Percentiles rank a stretch among this genome's conserved stretches.
These are phyloP conservation scores for Latrodectus elegans DNA, from an alignment of 2,888 invertebrate species.

Conservation along the genomic window DNA sequence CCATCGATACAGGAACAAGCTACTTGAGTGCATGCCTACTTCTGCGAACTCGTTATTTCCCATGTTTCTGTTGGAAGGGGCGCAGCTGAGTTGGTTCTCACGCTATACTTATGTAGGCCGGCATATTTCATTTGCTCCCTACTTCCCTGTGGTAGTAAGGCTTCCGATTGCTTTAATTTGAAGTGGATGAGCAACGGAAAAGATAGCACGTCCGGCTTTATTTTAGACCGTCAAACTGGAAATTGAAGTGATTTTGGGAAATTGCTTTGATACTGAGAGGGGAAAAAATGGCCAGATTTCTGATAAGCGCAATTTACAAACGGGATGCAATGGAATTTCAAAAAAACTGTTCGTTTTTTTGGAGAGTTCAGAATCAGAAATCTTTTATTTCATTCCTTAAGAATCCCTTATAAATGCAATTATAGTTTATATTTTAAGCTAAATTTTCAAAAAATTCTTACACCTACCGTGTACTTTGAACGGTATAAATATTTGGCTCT, in stretches of 20 bases:
- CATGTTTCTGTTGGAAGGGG: constrained; percentile 43
- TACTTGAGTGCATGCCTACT: background rate
- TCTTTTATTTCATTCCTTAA: too few relatives aligned
- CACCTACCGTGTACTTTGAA: too few relatives aligned
- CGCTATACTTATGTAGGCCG: constrained; percentile 34
- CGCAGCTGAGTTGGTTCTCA: constrained; percentile 43
- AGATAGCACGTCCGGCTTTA: background rate
- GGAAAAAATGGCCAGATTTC: too few relatives aligned
- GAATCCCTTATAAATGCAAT: too few relatives aligned
- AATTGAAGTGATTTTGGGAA: background rate
- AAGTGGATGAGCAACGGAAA: background rate
- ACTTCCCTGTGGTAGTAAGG: background rate
- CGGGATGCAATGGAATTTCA: too few relatives aligned
- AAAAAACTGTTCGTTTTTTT: too few relatives aligned
- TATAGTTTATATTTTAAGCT: too few relatives aligned
- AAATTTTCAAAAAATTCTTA: too few relatives aligned
- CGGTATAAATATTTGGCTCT: too few relatives aligned
- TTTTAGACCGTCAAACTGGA: too few relatives aligned
- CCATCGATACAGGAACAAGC: background rate
- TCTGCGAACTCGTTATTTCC: constrained; percentile 55
- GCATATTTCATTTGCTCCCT: constrained; percentile 29
- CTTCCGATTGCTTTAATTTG: constrained; percentile 1
- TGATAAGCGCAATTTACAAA: too few relatives aligned
- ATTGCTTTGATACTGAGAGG: background rate
- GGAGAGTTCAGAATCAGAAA: too few relatives aligned